Evolutionary conservation across 2,113 vertebrate genomes (phyloP), one percentile per base, ranked within the genome.

Genomic region (Campylomormyrus tamandua): DNA sequence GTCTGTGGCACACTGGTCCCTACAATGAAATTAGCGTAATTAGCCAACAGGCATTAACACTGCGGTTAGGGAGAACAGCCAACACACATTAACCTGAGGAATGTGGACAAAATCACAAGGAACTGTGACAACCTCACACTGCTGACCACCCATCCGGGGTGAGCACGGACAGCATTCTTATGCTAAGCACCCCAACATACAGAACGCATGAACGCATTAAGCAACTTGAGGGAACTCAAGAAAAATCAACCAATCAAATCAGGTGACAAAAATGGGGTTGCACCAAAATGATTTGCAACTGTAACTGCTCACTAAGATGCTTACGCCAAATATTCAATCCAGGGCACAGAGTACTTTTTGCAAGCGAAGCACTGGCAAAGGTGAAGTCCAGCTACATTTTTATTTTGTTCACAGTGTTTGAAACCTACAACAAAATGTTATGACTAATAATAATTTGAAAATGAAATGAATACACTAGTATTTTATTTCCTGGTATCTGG

Each of bases 1-100:
- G 89, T 93, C 91, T 92, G 93, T 93, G 91, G 90, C 90, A 91
- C 90, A 92, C 87, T 93, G 85, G 90, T 94, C 93, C 94, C 94
- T 95, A 94, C 89, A 94, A 95, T 89, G 90, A 92, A 94, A 95
- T 90, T 46, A 94, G 91, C 90, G 89, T 45, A 50, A 62, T 66
- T 83, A 80, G 48, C 88, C 86, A 24, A 56, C 19, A 49, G 27
- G 86, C 21, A 90, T 53, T 50, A 27, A 46, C 45, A 46, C 39
- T 85, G 66, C 24, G 13, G 10, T 62, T 48, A 42, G 56, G 50
- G 90, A 70, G 94, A 95, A 96, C 35, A 80, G 74, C 35, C 74
- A 80, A 95, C 42, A 85, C 83, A 53, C 85, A 88, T 49, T n/a
- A 58, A 45, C 50, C 87, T 58, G 24, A 88, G 39, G 49, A 87